Percentiles rank a stretch among this genome's conserved stretches.
phyloP scores from a whole-genome alignment of 2,797 vertebrate species.

The Acipenser oxyrinchus region DNA sequence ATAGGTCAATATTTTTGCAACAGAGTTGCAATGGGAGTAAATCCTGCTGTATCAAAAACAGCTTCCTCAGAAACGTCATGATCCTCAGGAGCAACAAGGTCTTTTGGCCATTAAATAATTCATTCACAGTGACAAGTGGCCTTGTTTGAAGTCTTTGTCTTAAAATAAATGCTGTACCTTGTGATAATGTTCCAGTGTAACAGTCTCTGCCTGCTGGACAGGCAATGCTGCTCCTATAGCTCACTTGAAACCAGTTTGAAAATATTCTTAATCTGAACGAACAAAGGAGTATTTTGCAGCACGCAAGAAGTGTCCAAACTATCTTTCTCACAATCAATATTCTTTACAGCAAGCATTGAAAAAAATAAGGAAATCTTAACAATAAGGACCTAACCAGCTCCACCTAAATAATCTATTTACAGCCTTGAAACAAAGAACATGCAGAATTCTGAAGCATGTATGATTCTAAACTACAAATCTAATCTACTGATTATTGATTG shows the following conservation, averaged over 20 bases:
- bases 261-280: background rate
- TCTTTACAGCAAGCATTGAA: background rate
- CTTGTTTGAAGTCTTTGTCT: background rate
- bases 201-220: background rate
- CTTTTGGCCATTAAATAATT: slow-evolving; percentile 3
- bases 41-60: background rate
- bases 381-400: background rate
- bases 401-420: slow-evolving; percentile 2
- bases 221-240: background rate
- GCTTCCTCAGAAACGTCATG: background rate
- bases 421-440: background rate
- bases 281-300: background rate
- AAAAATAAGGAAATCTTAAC: background rate
- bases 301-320: slow-evolving; percentile 2
- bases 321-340: background rate
- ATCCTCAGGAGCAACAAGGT: background rate
- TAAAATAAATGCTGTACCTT: too few species aligned
- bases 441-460: background rate
- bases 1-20: background rate
- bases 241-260: background rate
- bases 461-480: background rate
- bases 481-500: background rate
- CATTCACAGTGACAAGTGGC: background rate
- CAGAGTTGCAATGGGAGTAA: background rate
- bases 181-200: background rate